A percentile compares a stretch with the other conserved stretches of the same genome.
These are phyloP conservation scores for Choreutis nemorana DNA, from an alignment of 2,888 invertebrate species.

Conservation along the genomic window DNA sequence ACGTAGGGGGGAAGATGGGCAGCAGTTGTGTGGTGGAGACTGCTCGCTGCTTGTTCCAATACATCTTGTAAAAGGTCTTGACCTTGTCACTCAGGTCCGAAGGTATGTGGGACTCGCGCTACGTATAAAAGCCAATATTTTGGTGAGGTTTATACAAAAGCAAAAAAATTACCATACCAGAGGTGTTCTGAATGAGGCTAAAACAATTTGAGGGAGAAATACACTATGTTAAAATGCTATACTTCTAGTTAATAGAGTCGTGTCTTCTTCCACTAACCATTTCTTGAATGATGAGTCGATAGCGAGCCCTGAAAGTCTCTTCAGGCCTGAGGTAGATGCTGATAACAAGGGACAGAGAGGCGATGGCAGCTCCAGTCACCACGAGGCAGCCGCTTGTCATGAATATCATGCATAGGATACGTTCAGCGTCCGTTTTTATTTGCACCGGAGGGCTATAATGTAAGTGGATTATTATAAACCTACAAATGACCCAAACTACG, in stretches of 20 bases:
- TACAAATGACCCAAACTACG: too few species aligned
- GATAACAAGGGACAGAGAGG: slow-evolving; percentile 38
- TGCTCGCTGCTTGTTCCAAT: slow-evolving; percentile 45
- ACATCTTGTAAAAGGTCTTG: slow-evolving; percentile 49
- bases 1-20: slow-evolving; percentile 34
- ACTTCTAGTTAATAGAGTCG: too few species aligned
- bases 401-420: slow-evolving; percentile 27
- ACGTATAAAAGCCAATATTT: too few species aligned
- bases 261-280: slow-evolving; percentile 34
- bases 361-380: slow-evolving; percentile 38
- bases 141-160: too few species aligned
- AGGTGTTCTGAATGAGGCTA: too few species aligned
- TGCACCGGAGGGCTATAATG: slow-evolving; percentile 28
- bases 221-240: too few species aligned
- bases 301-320: slow-evolving; percentile 37
- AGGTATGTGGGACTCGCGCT: slow-evolving; percentile 30
- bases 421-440: slow-evolving; percentile 29
- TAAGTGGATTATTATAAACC: too few species aligned
- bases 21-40: slow-evolving; percentile 34
- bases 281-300: slow-evolving; percentile 40
- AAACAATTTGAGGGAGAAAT: too few species aligned
- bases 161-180: too few species aligned
- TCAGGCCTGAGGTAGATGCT: slow-evolving; percentile 42
- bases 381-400: slow-evolving; percentile 34
- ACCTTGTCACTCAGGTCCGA: slow-evolving; percentile 31